phyloP scores from a whole-genome alignment of 2,797 vertebrate species.

The Acanthopagrus latus region DNA sequence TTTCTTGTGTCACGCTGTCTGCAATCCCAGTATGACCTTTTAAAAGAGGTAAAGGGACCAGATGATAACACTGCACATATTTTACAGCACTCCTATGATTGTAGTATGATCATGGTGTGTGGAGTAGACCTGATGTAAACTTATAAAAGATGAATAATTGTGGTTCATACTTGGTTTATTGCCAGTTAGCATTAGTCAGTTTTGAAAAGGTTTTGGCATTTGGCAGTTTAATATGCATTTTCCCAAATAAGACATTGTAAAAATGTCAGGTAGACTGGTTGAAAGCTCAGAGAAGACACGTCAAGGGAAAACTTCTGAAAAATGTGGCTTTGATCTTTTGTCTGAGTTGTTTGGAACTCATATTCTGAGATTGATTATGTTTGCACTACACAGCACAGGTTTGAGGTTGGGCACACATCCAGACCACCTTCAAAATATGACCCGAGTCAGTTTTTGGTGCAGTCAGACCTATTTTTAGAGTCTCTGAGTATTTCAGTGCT shows the following conservation, averaged over 20 bases:
- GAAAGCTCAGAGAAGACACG: no score
- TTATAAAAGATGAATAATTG: not conserved
- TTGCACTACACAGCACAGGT: not conserved
- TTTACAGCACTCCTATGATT: not conserved
- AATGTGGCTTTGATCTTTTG: not conserved
- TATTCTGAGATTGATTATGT: no score
- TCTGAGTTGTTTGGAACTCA: not conserved
- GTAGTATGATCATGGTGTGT: not conserved
- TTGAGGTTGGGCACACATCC: not conserved
- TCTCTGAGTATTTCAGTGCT: not conserved
- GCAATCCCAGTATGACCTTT: not conserved
- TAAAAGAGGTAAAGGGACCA: not conserved
- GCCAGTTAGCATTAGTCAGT: not conserved
- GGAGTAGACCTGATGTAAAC: not conserved
- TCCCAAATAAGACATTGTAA: no score
- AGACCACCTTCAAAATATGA: not conserved
- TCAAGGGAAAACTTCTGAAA: not conserved
- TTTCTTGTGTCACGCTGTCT: not conserved
- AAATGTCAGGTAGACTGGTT: no score
- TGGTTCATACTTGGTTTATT: not conserved
- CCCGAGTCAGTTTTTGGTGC: not conserved
- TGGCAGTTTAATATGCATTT: not conserved
- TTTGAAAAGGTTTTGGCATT: not conserved
- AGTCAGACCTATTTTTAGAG: not conserved
- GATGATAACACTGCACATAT: conserved; percentile 2